A percentile compares a stretch with the other conserved stretches of the same genome.
These are phyloP conservation scores for Drosophila elegans DNA, from an alignment of 1,140 invertebrate species.

Conservation along the genomic window DNA sequence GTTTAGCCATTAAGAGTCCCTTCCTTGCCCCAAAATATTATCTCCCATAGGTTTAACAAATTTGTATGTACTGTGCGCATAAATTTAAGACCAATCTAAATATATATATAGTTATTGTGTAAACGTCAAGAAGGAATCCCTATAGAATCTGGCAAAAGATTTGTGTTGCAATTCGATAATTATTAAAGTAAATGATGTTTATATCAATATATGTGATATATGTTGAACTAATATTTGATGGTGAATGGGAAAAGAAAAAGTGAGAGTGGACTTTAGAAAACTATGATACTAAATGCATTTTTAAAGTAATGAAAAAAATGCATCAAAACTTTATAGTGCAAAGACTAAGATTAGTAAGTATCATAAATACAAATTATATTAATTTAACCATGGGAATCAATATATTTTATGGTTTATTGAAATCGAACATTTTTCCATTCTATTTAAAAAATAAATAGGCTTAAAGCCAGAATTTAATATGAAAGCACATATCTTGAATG, in stretches of 20 bases:
- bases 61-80: neutral
- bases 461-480: neutral
- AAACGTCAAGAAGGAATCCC: constrained; percentile 8
- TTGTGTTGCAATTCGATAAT: constrained; percentile 17
- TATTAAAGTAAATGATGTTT: constrained; percentile 34
- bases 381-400: too few relatives aligned
- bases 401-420: too few relatives aligned
- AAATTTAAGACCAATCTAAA: constrained; percentile 12
- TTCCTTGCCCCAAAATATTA: constrained; percentile 4
- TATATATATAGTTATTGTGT: constrained; percentile 7
- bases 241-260: too few relatives aligned
- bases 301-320: too few relatives aligned
- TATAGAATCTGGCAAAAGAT: constrained; percentile 2
- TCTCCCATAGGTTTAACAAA: constrained; percentile 29
- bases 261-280: too few relatives aligned
- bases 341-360: too few relatives aligned
- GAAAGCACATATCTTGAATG: neutral
- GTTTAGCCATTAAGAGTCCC: constrained; percentile 25
- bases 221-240: neutral
- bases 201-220: neutral
- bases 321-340: too few relatives aligned
- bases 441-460: neutral
- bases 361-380: too few relatives aligned
- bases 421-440: too few relatives aligned
- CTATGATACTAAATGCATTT: too few relatives aligned